phyloP scores from a whole-genome alignment of 2,113 vertebrate genomes.

The Anoura caudifer region DNA sequence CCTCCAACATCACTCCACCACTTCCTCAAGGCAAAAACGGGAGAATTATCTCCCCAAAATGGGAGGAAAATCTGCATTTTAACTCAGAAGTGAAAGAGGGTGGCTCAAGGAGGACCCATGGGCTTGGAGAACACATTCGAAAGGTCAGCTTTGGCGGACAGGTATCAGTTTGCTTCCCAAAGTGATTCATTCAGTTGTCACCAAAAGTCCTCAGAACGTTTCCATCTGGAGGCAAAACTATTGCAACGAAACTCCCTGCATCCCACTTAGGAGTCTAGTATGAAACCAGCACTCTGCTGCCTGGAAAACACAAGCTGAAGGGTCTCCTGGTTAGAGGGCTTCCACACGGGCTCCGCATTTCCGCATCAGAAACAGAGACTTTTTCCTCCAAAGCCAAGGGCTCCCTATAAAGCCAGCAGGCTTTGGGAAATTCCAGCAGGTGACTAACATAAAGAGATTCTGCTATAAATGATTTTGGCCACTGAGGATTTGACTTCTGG shows the following conservation, averaged over 20 bases:
- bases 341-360: background rate
- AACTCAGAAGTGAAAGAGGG: background rate
- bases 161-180: background rate
- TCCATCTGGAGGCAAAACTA: background rate
- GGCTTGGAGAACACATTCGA: background rate
- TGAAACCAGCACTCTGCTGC: background rate
- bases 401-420: background rate
- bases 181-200: background rate
- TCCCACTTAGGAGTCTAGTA: background rate
- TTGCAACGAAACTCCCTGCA: background rate
- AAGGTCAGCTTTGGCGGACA: background rate
- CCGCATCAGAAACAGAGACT: background rate
- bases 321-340: background rate
- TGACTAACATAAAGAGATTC: slow-evolving; percentile 14
- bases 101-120: background rate
- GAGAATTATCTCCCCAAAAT: background rate
- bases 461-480: slow-evolving; percentile 17
- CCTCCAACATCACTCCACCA: background rate
- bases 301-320: background rate
- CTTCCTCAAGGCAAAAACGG: background rate
- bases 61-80: background rate
- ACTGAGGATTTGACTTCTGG: slow-evolving; percentile 31
- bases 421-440: slow-evolving; percentile 65
- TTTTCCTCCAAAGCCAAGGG: background rate
- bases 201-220: background rate